A percentile compares a stretch with the other conserved stretches of the same genome.
Conservation (phyloP, 2,888 invertebrate species). For the Morpho deidamia region DNA sequence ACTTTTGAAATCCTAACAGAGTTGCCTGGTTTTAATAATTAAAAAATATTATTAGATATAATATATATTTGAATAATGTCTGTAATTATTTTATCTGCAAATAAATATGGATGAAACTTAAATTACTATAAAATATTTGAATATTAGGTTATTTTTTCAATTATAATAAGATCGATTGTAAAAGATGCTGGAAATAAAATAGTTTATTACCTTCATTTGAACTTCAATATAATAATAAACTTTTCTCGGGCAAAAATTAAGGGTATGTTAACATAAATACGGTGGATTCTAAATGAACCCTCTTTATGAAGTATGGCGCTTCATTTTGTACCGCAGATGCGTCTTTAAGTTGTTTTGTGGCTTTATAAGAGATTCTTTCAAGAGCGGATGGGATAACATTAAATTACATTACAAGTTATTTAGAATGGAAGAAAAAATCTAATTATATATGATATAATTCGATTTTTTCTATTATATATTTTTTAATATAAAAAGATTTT, state of each 20-base stretch:
- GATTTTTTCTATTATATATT: too few relatives aligned
- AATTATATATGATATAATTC: too few relatives aligned
- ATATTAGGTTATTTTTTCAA: too few relatives aligned
- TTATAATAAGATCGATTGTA: too few relatives aligned
- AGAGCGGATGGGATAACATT: background rate
- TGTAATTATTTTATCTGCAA: too few relatives aligned
- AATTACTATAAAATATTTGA: too few relatives aligned
- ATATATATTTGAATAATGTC: too few relatives aligned
- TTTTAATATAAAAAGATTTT: too few relatives aligned
- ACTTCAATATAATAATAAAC: conserved; percentile 26
- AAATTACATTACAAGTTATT: background rate
- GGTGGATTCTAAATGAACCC: conserved; percentile 38
- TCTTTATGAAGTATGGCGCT: conserved; percentile 33
- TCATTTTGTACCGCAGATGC: conserved; percentile 57
- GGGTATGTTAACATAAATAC: conserved; percentile 39
- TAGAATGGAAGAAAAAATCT: background rate
- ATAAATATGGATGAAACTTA: too few relatives aligned
- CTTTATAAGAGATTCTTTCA: conserved; percentile 11
- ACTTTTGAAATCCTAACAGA: conserved; percentile 14
- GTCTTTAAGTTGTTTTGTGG: conserved; percentile 16
- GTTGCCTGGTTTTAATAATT: background rate
- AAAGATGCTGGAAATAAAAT: background rate
- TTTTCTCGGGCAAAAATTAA: conserved; percentile 35
- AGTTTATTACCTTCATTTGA: conserved; percentile 23
- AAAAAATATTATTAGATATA: background rate